Conservation (phyloP, 2,888 invertebrate species). For the Drosophila pseudotakahashii region DNA sequence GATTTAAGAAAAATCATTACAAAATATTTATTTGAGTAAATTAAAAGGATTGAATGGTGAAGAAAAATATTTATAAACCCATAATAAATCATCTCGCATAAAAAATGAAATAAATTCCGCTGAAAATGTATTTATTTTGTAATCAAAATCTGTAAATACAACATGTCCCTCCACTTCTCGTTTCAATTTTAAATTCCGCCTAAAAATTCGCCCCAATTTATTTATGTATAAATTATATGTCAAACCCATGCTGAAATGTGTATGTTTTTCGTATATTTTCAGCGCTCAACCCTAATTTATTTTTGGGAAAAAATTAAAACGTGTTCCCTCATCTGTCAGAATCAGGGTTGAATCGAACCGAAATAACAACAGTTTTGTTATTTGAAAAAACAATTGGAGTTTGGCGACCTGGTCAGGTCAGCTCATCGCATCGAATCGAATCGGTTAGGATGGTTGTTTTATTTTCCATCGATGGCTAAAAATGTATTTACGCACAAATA, state of each 20-base stretch:
- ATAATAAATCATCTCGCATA: neutral
- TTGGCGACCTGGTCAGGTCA: constrained; percentile 19
- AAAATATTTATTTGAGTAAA: neutral
- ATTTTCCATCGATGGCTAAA: constrained; percentile 52
- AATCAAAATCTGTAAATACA: neutral
- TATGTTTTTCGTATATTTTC: constrained; percentile 5
- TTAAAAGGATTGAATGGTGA: neutral
- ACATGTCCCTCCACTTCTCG: no score
- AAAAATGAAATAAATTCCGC: neutral
- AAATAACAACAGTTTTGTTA: constrained; percentile 49
- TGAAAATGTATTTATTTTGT: constrained; percentile 9
- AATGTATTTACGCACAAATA: constrained; percentile 63
- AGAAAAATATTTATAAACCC: neutral
- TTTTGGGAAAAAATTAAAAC: constrained; percentile 28
- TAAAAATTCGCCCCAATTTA: constrained; percentile 10
- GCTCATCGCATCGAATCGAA: constrained; percentile 1
- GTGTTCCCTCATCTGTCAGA: constrained; percentile 34
- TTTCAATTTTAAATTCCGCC: constrained; percentile 6
- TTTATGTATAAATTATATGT: constrained; percentile 29
- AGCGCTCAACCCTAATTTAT: constrained; percentile 25
- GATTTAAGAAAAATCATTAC: neutral
- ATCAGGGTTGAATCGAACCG: constrained; percentile 21
- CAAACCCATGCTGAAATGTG: constrained; percentile 22
- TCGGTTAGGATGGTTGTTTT: constrained; percentile 15
- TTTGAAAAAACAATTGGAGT: constrained; percentile 46